Evolutionary conservation across 2,797 vertebrate species (phyloP).

Genomic region (Lithobates pipiens): DNA sequence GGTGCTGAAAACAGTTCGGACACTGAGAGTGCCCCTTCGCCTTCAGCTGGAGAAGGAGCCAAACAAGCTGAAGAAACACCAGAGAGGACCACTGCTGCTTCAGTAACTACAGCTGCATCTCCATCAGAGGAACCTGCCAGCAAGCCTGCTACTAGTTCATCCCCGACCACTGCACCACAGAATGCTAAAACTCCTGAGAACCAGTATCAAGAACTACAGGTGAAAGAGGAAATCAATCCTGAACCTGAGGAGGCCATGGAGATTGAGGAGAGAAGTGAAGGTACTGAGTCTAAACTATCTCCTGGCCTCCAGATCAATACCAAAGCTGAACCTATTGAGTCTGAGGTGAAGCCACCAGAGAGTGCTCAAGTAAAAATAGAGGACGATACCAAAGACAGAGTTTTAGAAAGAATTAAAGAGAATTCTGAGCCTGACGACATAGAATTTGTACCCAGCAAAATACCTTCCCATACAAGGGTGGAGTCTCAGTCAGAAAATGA

Average conservation of each 20-base stretch:
- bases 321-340: conserved; percentile 87
- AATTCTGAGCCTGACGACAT: conserved; percentile 81
- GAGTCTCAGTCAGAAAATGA: conserved; percentile 93
- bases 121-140: conserved; percentile 76
- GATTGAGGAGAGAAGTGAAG: conserved; percentile 76
- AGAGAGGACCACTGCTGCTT: conserved; percentile 72
- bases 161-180: conserved; percentile 70
- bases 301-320: conserved; percentile 79
- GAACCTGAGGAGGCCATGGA: conserved; percentile 80
- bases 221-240: conserved; percentile 83
- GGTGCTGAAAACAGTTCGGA: conserved; percentile 98
- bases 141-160: conserved; percentile 65
- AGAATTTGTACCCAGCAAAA: conserved; percentile 69
- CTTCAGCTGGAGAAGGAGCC: conserved; percentile 88
- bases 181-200: conserved; percentile 77
- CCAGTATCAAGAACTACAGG: conserved; percentile 78
- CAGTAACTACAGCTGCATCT: conserved; percentile 64
- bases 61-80: conserved; percentile 84
- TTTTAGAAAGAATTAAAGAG: conserved; percentile 77
- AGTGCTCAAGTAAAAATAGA: conserved; percentile 89
- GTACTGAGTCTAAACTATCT: conserved; percentile 74
- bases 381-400: conserved; percentile 87
- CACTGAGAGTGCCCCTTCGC: conserved; percentile 97
- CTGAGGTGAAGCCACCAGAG: conserved; percentile 79
- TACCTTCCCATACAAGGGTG: conserved; percentile 72